Conservation (phyloP, 2,797 vertebrate genomes). For the Ataeniobius toweri region DNA sequence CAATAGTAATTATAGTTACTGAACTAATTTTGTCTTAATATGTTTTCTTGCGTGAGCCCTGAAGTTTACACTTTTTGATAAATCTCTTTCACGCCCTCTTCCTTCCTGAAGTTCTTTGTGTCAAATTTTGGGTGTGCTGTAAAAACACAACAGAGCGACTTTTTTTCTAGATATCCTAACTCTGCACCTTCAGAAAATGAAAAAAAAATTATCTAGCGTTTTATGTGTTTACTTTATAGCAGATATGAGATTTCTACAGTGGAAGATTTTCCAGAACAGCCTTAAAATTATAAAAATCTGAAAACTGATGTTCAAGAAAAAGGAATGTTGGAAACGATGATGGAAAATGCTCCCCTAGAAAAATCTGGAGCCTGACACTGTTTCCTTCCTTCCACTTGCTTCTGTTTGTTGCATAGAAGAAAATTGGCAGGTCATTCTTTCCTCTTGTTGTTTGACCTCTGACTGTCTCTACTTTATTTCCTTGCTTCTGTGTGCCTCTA, state of each 20-base stretch:
- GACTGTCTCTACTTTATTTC: background rate
- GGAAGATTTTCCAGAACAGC: background rate
- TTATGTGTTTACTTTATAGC: too few relatives aligned
- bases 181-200: background rate
- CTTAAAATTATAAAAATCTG: background rate
- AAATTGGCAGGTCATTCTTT: slow-evolving; percentile 16
- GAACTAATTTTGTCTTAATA: background rate
- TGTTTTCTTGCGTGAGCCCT: background rate
- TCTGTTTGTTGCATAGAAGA: slow-evolving; percentile 29
- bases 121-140: background rate
- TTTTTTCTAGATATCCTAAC: background rate
- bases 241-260: background rate
- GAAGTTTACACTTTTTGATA: background rate
- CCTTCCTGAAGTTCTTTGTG: background rate
- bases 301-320: background rate
- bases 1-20: background rate
- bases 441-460: slow-evolving; percentile 22
- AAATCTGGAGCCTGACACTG: slow-evolving; percentile 32
- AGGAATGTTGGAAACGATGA: background rate
- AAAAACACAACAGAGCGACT: background rate
- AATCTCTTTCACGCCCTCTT: background rate
- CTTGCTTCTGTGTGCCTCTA: slow-evolving; percentile 23
- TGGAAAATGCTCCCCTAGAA: slow-evolving; percentile 10
- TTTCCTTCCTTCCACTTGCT: slow-evolving; percentile 61
- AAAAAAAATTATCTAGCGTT: background rate